phyloP scores from a whole-genome alignment of 2,888 invertebrate species.

The Microplitis manilae region DNA sequence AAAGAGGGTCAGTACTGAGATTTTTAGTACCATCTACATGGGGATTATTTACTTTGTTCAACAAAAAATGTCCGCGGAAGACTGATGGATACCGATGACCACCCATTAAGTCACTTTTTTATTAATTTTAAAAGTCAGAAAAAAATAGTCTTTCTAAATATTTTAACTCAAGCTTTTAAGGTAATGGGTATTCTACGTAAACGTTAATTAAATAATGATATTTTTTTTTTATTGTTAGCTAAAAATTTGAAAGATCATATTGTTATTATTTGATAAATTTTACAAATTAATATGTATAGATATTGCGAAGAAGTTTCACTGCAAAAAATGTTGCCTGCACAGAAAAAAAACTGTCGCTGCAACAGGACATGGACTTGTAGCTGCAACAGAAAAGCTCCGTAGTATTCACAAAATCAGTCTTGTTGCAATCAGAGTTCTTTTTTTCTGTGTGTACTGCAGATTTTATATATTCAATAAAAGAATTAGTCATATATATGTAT shows the following conservation, averaged over 20 bases:
- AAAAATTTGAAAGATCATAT: background rate
- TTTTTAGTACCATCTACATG: background rate
- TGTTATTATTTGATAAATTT: no score
- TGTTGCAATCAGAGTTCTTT: no score
- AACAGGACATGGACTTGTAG: no score
- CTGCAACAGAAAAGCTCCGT: no score
- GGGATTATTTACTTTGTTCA: background rate
- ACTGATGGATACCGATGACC: background rate
- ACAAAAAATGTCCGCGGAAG: constrained; percentile 6
- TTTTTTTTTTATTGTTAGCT: background rate
- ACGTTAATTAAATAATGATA: background rate
- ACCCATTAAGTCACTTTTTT: background rate
- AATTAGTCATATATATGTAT: background rate
- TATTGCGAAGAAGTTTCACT: no score
- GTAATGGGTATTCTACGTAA: background rate
- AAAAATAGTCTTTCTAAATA: background rate
- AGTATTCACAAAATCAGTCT: no score
- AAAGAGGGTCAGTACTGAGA: constrained; percentile 43
- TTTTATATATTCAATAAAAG: no score
- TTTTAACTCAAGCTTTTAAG: background rate
- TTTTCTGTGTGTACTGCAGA: background rate
- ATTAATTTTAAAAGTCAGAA: background rate
- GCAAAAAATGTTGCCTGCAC: no score
- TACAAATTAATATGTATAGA: no score
- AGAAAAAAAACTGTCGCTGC: no score